Base-by-base conservation (phyloP, 2,797 vertebrate species). In the Yasuhikotakia modesta region DNA sequence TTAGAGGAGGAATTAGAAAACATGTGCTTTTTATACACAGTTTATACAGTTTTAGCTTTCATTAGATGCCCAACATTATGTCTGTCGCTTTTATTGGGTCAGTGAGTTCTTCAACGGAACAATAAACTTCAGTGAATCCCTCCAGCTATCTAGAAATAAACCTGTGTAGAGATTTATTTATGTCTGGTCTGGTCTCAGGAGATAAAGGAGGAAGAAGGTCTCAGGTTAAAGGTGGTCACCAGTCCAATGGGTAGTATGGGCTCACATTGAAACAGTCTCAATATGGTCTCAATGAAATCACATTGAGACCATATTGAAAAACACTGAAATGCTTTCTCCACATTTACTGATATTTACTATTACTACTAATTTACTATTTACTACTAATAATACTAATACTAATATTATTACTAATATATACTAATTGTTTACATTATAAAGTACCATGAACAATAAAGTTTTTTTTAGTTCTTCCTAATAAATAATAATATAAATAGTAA, bases 21-120 rank as follows among this genome's bases (percentile, higher is more conserved):
- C 19, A n/a, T 17, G 50, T 30, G 7, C 1, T 39, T 73, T n/a
- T 69, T 68, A 5, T 74, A 39, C 80, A 3, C 17, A 99, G 97
- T 89, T 99, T 90, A 96, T 79, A 3, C 17, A 99, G 97, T 89
- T 99, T 90, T 95, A 97, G 89, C 92, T 95, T 21, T 85, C 91
- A 0, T 63, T 94, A 58, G 90, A 53, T 93, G 53, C 86, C 90
- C 55, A 81, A 70, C 27, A 86, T 88, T 82, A 52, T 86, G 27
- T 90, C 64, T 12, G 45, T 91, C 85, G 64, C 4, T 72, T 72
- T 86, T 48, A 84, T 91, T 79, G 92, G 87, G 93, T 93, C 88
- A 91, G 90, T 5, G 35, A 55, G 53, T 72, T 32, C 17, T 70
- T 27, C 6, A n/a, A 11, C 1, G 6, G 1, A 35, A 55, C 16